phyloP scores from a whole-genome alignment of 2,113 vertebrate genomes.

The Pedetes capensis region DNA sequence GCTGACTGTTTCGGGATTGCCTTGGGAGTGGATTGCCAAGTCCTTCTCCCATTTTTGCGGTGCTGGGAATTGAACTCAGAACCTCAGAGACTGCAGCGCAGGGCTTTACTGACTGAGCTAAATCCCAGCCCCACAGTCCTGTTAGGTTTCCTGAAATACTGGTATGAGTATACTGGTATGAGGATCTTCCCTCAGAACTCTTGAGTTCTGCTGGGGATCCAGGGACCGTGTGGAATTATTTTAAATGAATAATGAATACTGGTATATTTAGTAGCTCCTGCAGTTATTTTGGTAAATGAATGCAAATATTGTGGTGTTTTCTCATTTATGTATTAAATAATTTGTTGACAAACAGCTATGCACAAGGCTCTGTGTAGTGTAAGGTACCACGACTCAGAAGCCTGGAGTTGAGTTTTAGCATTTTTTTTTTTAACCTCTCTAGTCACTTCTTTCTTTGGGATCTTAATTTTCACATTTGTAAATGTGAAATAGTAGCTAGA shows the following conservation, averaged over 20 bases:
- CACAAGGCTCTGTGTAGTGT: neutral
- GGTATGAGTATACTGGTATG: neutral
- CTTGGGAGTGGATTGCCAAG: too few species aligned
- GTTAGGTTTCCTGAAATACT: neutral
- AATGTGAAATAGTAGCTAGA: neutral
- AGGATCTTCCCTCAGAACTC: neutral
- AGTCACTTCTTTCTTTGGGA: neutral
- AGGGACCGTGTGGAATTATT: neutral
- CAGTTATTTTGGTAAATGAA: neutral
- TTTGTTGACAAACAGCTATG: neutral
- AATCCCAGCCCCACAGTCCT: neutral
- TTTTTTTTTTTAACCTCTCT: neutral
- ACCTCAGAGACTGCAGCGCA: too few species aligned
- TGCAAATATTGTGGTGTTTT: neutral
- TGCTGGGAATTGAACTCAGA: too few species aligned
- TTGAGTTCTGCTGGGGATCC: neutral
- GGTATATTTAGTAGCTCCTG: neutral
- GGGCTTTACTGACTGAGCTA: too few species aligned
- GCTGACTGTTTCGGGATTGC: too few species aligned
- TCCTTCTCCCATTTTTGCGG: too few species aligned
- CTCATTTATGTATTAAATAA: neutral
- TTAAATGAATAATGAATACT: neutral
- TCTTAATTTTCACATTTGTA: neutral
- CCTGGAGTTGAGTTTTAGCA: neutral
- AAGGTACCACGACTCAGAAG: neutral